Conservation (phyloP, 2,113 vertebrate genomes). For the Bostrychus sinensis region DNA sequence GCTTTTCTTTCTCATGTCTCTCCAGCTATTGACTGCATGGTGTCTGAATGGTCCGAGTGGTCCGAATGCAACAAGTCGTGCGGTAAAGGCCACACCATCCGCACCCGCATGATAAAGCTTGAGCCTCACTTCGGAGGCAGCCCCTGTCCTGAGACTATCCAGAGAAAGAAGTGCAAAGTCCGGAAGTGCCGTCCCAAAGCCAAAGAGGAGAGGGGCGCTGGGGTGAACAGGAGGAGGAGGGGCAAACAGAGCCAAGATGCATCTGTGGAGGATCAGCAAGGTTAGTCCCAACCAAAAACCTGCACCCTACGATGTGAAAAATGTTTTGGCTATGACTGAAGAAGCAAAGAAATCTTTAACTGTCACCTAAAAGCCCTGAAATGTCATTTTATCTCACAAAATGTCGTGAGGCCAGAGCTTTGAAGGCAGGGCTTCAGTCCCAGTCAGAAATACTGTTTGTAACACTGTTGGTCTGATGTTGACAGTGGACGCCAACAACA, state of each 20-base stretch:
- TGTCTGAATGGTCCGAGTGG: constrained; percentile 94
- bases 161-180: constrained; percentile 90
- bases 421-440: not conserved
- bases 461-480: not conserved
- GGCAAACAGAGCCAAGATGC: constrained; percentile 65
- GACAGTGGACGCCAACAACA: not conserved
- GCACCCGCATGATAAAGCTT: constrained; percentile 90
- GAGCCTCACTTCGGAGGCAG: constrained; percentile 91
- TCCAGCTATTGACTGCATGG: constrained; percentile 89
- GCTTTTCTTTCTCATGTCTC: not conserved
- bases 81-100: constrained; percentile 93
- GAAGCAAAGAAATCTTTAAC: not conserved
- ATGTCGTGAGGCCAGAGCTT: not conserved
- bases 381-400: not conserved
- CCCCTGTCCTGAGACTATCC: constrained; percentile 90
- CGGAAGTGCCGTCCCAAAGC: constrained; percentile 84
- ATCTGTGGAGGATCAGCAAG: constrained; percentile 79
- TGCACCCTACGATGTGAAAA: not conserved
- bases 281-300: constrained; percentile 54
- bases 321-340: not conserved
- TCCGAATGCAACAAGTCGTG: constrained; percentile 96
- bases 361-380: not conserved
- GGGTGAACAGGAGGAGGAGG: constrained; percentile 29
- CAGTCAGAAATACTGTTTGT: not conserved
- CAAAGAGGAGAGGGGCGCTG: constrained; percentile 37